A percentile compares a stretch with the other conserved stretches of the same genome.
Evolutionary conservation across 2,888 invertebrate species (phyloP).

Genomic region (Orthosia gothica): DNA sequence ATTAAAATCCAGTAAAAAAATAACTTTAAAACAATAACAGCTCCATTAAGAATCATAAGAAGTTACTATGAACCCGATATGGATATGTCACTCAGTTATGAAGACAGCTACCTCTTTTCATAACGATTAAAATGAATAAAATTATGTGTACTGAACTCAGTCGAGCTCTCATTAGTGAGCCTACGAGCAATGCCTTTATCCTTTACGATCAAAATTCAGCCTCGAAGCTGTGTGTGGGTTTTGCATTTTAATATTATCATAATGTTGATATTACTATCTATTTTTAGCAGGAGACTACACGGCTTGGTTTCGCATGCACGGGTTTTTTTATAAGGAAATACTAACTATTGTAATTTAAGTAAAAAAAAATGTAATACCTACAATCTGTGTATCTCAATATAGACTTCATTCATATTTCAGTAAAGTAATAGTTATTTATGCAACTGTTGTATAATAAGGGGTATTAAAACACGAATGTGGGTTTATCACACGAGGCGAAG

Average conservation of each 20-base stretch:
- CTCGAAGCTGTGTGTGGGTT: not conserved
- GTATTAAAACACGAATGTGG: too few species aligned
- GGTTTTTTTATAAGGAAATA: too few species aligned
- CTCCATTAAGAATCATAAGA: not conserved
- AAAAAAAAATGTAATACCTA: too few species aligned
- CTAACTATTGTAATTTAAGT: too few species aligned
- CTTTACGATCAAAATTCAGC: constrained; percentile 19
- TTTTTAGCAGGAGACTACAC: not conserved
- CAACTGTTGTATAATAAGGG: too few species aligned
- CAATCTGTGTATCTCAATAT: too few species aligned
- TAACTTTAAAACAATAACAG: not conserved
- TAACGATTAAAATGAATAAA: constrained; percentile 14
- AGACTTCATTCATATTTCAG: too few species aligned
- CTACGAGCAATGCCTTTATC: constrained; percentile 19
- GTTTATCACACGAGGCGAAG: too few species aligned
- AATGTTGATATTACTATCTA: not conserved
- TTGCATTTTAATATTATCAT: constrained; percentile 41
- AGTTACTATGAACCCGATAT: not conserved
- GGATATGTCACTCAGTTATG: not conserved
- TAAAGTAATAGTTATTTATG: too few species aligned
- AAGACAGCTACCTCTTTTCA: constrained; percentile 3
- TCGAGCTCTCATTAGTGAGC: constrained; percentile 29
- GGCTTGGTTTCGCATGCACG: not conserved
- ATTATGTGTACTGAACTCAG: not conserved
- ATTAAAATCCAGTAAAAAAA: not conserved